Conservation (phyloP, 2,888 invertebrate genomes). For the Lithophane semibrunnea region DNA sequence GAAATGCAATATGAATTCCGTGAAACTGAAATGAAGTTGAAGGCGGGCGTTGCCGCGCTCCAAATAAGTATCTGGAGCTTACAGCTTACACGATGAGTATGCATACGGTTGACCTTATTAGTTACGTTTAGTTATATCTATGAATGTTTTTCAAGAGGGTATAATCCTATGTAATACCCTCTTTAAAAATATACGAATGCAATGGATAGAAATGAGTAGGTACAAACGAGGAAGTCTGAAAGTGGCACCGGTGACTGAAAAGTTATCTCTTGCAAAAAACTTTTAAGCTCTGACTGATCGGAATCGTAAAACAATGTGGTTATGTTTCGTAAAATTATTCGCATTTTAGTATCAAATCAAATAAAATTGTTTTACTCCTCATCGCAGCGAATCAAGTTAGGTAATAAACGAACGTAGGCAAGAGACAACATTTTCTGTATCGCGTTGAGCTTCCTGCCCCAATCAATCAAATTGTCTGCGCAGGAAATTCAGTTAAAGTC, state of each 20-base stretch:
- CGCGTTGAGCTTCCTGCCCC: constrained; percentile 25
- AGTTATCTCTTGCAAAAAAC: not conserved
- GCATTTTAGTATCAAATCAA: not conserved
- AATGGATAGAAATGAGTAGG: too few relatives aligned
- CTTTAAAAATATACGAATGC: too few relatives aligned
- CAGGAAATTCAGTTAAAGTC: constrained; percentile 59
- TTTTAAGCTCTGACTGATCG: not conserved
- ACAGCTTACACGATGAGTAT: constrained; percentile 7
- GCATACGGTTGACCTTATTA: constrained; percentile 24
- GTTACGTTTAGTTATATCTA: not conserved
- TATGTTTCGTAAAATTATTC: not conserved
- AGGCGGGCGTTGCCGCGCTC: constrained; percentile 26
- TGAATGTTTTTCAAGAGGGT: not conserved
- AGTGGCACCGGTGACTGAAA: too few relatives aligned
- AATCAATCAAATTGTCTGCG: constrained; percentile 66
- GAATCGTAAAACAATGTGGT: not conserved
- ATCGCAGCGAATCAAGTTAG: not conserved
- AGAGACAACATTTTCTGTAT: not conserved
- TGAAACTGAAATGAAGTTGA: constrained; percentile 38
- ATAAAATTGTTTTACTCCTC: not conserved
- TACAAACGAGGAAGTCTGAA: too few relatives aligned
- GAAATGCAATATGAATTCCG: constrained; percentile 55
- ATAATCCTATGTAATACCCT: not conserved
- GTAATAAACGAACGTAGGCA: not conserved
- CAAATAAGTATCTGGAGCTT: constrained; percentile 22